Percentiles rank a stretch among this genome's conserved stretches.
Evolutionary conservation across 1,140 invertebrate species (phyloP).

Genomic region (Cydia strobilella): DNA sequence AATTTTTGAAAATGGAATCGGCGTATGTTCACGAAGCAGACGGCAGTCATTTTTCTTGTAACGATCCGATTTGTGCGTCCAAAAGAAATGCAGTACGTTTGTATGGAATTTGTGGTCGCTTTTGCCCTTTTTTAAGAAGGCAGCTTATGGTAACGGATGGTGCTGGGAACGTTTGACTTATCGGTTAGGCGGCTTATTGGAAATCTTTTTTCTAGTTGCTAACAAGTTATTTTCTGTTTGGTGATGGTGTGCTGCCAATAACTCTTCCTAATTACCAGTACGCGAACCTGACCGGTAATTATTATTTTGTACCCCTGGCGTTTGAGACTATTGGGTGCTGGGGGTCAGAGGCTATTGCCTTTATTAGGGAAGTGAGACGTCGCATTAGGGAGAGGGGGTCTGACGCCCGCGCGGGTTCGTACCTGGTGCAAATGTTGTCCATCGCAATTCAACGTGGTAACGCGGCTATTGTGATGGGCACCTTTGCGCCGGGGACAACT

Average conservation of each 20-base stretch:
- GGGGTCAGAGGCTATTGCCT: too few relatives aligned
- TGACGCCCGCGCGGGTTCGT: too few relatives aligned
- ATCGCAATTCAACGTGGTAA: too few relatives aligned
- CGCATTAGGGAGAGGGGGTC: too few relatives aligned
- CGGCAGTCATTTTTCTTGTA: constrained; percentile 75
- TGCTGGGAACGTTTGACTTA: constrained; percentile 64
- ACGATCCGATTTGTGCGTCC: constrained; percentile 77
- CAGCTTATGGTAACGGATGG: constrained; percentile 71
- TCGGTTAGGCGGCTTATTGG: constrained; percentile 59
- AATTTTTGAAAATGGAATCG: constrained; percentile 72
- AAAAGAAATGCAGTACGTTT: background rate
- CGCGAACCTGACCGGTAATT: too few relatives aligned
- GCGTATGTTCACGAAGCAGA: constrained; percentile 59
- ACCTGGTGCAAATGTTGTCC: too few relatives aligned
- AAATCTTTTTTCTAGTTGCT: constrained; percentile 35
- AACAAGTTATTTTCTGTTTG: background rate
- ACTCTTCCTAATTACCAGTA: background rate
- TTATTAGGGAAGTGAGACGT: too few relatives aligned
- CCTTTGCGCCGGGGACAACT: too few relatives aligned
- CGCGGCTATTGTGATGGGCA: too few relatives aligned
- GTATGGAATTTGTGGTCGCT: background rate
- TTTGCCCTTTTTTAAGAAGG: background rate
- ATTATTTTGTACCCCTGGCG: too few relatives aligned
- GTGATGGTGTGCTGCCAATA: background rate
- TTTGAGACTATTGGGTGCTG: too few relatives aligned